Conservation (phyloP, 2,113 vertebrate species). For the Ascaphus truei region DNA sequence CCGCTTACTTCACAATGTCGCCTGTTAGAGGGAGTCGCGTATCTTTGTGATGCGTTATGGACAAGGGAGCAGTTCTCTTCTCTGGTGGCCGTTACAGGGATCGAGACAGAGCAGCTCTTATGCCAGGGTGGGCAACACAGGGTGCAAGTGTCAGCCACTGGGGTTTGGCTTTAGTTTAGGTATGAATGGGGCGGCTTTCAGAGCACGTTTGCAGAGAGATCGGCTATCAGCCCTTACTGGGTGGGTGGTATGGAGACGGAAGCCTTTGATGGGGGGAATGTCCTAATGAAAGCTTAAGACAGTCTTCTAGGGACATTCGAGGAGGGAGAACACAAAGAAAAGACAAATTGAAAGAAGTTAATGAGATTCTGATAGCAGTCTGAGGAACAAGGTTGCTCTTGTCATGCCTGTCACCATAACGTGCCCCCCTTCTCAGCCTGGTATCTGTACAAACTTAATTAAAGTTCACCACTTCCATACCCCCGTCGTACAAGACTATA, state of each 20-base stretch:
- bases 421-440: constrained; percentile 38
- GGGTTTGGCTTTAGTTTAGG: background rate
- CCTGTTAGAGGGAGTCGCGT: no score
- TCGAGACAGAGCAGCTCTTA: no score
- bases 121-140: background rate
- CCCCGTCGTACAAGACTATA: constrained; percentile 39
- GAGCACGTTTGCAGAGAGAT: background rate
- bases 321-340: constrained; percentile 37
- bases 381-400: constrained; percentile 50
- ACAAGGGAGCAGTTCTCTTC: no score
- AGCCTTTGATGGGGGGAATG: background rate
- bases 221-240: background rate
- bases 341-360: constrained; percentile 45
- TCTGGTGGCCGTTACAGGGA: no score
- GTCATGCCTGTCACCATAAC: constrained; percentile 38
- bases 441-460: constrained; percentile 54
- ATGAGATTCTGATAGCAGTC: constrained; percentile 24
- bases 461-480: constrained; percentile 45
- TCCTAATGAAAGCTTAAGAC: background rate
- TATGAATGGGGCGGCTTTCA: background rate
- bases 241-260: background rate
- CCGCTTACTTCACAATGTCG: no score
- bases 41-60: no score
- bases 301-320: constrained; percentile 14
- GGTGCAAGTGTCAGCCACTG: background rate